Evolutionary conservation across 2,888 invertebrate genomes (phyloP), one percentile per base, ranked within the genome.

Genomic region (Idaea dimidiata): DNA sequence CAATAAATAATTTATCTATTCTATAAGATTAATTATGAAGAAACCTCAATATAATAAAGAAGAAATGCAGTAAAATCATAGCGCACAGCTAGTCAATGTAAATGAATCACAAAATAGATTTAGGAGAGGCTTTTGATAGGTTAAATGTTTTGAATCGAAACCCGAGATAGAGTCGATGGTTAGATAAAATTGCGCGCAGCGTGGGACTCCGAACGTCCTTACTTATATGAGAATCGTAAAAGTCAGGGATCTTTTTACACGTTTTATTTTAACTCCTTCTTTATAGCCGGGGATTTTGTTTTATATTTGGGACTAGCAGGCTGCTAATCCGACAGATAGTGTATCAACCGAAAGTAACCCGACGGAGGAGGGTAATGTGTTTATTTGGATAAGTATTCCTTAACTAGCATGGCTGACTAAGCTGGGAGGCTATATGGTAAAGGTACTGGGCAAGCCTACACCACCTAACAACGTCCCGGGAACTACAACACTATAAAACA

Each of bases 191-290:
- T 59, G 63, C 66, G 60, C 63, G 62, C 69, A 66, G 63, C 66
- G 64, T 59, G 58, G 65, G 66, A 60, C 61, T 66, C 59, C 64
- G 62, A 68, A 59, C 65, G 67, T 67, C 69, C 69, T 68, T 62
- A 66, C 64, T 67, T 71, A 71, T 66, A 70, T 66, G 67, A 62
- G 64, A 65, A 64, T 68, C 70, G 70, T 72, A 70, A 72, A 72
- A 70, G 61, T 63, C 64, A 66, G 65, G 65, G 69, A 62, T 66
- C 65, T 69, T 64, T 69, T 71, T 67, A 69, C 70, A 69, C 68
- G 68, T 67, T 68, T 70, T 67, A 70, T 69, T 71, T 43, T 67
- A 65, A 64, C 67, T 63, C 64, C 62, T 62, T 63, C 63, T 69
- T 66, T 69, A 67, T 66, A 68, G 63, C 62, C 62, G 62, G 58